Conservation (phyloP, 2,797 vertebrate species). For the Muscicapa comitata region DNA sequence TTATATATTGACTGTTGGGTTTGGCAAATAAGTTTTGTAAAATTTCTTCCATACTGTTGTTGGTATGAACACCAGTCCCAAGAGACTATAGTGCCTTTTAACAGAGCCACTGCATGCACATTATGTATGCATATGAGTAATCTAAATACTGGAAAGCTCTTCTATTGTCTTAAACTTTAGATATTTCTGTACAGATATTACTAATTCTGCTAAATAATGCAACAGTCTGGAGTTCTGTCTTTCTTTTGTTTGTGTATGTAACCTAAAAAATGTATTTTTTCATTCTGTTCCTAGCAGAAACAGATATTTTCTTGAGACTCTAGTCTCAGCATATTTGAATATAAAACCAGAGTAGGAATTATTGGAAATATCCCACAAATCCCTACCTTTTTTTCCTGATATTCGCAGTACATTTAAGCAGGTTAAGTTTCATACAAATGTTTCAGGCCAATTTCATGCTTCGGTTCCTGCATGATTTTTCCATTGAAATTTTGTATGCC, state of each 20-base stretch:
- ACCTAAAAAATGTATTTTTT: not conserved
- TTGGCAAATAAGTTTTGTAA: not conserved
- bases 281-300: not conserved
- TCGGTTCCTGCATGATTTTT: not conserved
- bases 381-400: not conserved
- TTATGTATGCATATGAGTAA: not conserved
- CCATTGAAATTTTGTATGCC: not conserved
- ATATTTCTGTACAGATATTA: not conserved
- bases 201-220: not conserved
- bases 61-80: not conserved
- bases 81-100: not conserved
- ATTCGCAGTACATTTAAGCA: not conserved
- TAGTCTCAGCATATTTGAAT: not conserved
- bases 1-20: slow-evolving; percentile 1
- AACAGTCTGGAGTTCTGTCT: not conserved
- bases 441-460: not conserved
- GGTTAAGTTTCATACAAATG: not conserved
- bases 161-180: not conserved
- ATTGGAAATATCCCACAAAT: not conserved
- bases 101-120: not conserved
- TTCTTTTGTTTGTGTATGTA: not conserved
- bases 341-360: not conserved
- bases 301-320: not conserved
- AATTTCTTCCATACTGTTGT: not conserved
- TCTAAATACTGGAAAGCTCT: not conserved